Evolutionary conservation across 2,797 vertebrate genomes (phyloP).

Genomic region (Oreortyx pictus): DNA sequence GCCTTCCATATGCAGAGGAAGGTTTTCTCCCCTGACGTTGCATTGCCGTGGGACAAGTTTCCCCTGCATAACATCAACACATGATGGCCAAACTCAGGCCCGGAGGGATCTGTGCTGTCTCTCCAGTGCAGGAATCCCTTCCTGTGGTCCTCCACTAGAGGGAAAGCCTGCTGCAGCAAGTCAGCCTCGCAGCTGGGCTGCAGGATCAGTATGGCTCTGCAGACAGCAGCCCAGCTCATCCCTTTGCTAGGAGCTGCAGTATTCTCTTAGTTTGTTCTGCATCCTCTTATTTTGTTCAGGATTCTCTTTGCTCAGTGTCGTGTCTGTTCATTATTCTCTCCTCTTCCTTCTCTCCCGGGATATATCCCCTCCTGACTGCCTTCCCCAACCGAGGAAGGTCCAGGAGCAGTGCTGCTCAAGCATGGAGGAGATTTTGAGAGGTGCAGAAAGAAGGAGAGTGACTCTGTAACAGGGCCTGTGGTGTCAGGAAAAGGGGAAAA

Average conservation of each 20-base stretch:
- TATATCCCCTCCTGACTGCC: not conserved
- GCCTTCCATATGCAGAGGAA: not conserved
- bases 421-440: not conserved
- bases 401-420: not conserved
- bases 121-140: not conserved
- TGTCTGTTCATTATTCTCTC: no score
- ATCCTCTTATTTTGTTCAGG: not conserved
- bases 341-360: not conserved
- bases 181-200: not conserved
- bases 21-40: not conserved
- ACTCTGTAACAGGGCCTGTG: no score
- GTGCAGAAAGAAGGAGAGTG: not conserved
- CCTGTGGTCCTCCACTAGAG: not conserved
- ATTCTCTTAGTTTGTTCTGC: not conserved
- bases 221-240: accelerated
- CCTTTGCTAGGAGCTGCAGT: accelerated
- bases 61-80: not conserved
- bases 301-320: not conserved
- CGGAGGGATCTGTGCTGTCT: not conserved
- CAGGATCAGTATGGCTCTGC: not conserved
- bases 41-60: not conserved
- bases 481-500: no score
- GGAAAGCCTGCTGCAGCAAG: not conserved
- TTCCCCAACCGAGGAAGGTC: not conserved
- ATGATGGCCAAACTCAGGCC: not conserved